A percentile compares a stretch with the other conserved stretches of the same genome.
Evolutionary conservation across 1,140 invertebrate genomes (phyloP).

Genomic region (Chironomus tepperi): DNA sequence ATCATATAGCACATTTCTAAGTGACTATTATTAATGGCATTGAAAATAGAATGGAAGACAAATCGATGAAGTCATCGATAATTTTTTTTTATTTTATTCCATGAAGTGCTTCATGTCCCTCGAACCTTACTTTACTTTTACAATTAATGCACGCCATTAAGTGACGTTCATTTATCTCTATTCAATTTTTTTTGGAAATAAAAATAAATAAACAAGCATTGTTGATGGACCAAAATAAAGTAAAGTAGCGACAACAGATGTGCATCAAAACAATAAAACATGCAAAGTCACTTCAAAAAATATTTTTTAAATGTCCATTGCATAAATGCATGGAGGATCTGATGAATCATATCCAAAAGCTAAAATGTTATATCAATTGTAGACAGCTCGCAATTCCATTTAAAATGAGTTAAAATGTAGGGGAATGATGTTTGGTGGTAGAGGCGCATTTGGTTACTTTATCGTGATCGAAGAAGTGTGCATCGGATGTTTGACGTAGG

Average conservation of each 20-base stretch:
- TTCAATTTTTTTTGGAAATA: not conserved
- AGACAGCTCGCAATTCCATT: not conserved
- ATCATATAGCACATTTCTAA: too few species aligned
- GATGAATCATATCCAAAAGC: not conserved
- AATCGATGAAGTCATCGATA: too few species aligned
- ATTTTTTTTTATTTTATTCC: too few species aligned
- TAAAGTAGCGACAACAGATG: not conserved
- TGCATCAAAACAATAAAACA: not conserved
- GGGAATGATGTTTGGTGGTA: too few species aligned
- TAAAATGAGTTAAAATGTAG: not conserved
- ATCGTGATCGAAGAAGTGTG: too few species aligned
- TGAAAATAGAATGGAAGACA: too few species aligned
- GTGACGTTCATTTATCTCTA: not conserved
- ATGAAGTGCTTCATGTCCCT: too few species aligned
- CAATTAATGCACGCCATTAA: not conserved
- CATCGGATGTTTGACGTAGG: too few species aligned
- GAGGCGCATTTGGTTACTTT: too few species aligned
- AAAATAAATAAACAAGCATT: too few species aligned
- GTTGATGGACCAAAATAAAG: conserved; percentile 1
- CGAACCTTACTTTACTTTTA: too few species aligned
- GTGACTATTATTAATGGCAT: too few species aligned
- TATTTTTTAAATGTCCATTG: not conserved
- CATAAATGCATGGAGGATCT: not conserved
- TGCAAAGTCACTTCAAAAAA: conserved; percentile 1
- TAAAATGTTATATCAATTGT: not conserved